Evolutionary conservation across 1,140 invertebrate species (phyloP), one percentile per base, ranked within the genome.

Genomic region (Drosophila arizonae): DNA sequence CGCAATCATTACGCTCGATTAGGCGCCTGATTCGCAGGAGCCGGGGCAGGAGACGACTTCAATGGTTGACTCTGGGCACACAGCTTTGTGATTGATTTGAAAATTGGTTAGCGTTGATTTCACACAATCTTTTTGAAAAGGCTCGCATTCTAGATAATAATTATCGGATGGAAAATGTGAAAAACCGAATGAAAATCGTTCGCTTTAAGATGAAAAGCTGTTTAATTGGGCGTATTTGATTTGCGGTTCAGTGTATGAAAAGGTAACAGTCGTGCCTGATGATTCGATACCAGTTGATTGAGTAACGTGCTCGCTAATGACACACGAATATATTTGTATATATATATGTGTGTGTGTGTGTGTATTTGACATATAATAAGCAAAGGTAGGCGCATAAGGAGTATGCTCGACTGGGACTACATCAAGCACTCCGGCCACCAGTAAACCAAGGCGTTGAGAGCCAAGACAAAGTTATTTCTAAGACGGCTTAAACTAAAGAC

Each of bases 1-100:
- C 85, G 85, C 77, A 88, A 88, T 88, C 84, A 88, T 88, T 88
- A 88, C 84, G 80, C 84, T 89, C 80, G 84, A 88, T 88, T 88
- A 84, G 65, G 56, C 76, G 62, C 67, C 69, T 70, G 62, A 84
- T 80, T 70, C 63, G 65, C 63, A 52, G 30, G n/a, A 39, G 13
- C 30, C 2, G 33, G 33, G 11, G 9, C 26, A 33, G 17, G 28
- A 26, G 30, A 9, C n/a, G 28, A 24, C 28, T 56, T 41, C 17
- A 26, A 26, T 52, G 26, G 24, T 4, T 52, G 26, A 11, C n/a
- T 30, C 6, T 30, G 51, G 51, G 15, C 15, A 4, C 15, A 6
- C 39, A 24, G 46, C 62, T 70, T 64, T 61, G 77, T 88, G 85
- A 88, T 88, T 88, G 84, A 88, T 89, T 88, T 74, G 80, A 88